phyloP scores from a whole-genome alignment of 2,797 vertebrate species.

The Distichodus sexfasciatus region DNA sequence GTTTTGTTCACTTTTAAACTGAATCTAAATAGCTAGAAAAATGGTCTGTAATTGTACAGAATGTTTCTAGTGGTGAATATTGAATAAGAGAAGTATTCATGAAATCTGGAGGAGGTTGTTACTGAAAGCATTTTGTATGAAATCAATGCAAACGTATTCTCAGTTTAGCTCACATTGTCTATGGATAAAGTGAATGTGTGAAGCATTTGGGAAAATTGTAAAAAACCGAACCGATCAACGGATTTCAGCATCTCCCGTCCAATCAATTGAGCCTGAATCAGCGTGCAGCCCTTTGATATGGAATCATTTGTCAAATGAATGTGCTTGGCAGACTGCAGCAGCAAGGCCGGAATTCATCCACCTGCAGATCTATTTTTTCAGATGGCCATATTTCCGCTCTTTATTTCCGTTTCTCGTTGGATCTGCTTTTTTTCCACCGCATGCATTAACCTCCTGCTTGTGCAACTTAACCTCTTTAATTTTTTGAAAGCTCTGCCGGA shows the following conservation, averaged over 20 bases:
- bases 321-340: slow-evolving; percentile 73
- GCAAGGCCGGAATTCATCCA: slow-evolving; percentile 70
- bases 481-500: slow-evolving; percentile 47
- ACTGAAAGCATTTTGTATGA: no score
- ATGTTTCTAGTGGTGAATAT: no score
- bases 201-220: no score
- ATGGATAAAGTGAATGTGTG: no score
- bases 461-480: slow-evolving; percentile 60
- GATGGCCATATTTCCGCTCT: slow-evolving; percentile 62
- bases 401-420: slow-evolving; percentile 63
- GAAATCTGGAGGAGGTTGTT: no score
- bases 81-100: no score
- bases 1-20: no score
- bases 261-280: slow-evolving; percentile 82
- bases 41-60: no score
- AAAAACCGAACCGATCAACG: slow-evolving; percentile 83
- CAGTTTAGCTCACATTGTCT: no score
- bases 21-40: no score
- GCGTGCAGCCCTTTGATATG: slow-evolving; percentile 74
- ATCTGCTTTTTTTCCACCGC: slow-evolving; percentile 63
- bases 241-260: slow-evolving; percentile 75
- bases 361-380: slow-evolving; percentile 71
- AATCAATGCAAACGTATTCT: no score
- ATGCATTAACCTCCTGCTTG: slow-evolving; percentile 67
- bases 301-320: slow-evolving; percentile 81